These are phyloP conservation scores for Anaspis maculata DNA, from an alignment of 2,888 invertebrate species.

Conservation along the genomic window DNA sequence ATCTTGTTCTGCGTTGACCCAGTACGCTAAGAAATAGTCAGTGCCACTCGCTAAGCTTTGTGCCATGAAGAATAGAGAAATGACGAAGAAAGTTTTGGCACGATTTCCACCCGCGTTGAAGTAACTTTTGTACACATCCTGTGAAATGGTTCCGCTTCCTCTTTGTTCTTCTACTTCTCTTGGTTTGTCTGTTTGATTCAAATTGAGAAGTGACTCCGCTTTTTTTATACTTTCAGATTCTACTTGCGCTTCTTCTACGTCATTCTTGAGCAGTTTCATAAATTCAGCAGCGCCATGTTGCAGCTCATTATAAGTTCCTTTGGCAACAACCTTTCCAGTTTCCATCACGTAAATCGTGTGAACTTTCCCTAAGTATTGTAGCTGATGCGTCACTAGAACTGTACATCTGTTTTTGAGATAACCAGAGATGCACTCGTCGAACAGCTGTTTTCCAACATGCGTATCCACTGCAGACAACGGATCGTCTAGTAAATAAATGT, in stretches of 20 bases:
- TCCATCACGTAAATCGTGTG: conserved; percentile 49
- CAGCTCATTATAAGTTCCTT: conserved; percentile 61
- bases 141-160: conserved; percentile 48
- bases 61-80: too few species aligned
- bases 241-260: conserved; percentile 20
- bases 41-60: conserved; percentile 64
- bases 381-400: conserved; percentile 66
- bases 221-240: conserved; percentile 15
- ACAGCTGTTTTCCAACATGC: conserved; percentile 77
- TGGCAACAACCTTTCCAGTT: conserved; percentile 48
- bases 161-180: conserved; percentile 49
- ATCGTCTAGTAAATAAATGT: conserved; percentile 81
- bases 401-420: conserved; percentile 59
- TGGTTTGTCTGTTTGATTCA: neutral
- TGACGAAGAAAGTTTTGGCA: conserved; percentile 28
- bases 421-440: conserved; percentile 63
- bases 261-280: conserved; percentile 43
- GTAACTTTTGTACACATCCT: conserved; percentile 57
- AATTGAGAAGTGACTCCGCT: neutral
- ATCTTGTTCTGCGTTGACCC: conserved; percentile 38
- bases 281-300: conserved; percentile 66
- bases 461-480: conserved; percentile 85
- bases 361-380: conserved; percentile 54
- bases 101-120: conserved; percentile 62
- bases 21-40: conserved; percentile 72